Evolutionary conservation across 2,113 vertebrate species (phyloP).

Genomic region (Chiloscyllium plagiosum): DNA sequence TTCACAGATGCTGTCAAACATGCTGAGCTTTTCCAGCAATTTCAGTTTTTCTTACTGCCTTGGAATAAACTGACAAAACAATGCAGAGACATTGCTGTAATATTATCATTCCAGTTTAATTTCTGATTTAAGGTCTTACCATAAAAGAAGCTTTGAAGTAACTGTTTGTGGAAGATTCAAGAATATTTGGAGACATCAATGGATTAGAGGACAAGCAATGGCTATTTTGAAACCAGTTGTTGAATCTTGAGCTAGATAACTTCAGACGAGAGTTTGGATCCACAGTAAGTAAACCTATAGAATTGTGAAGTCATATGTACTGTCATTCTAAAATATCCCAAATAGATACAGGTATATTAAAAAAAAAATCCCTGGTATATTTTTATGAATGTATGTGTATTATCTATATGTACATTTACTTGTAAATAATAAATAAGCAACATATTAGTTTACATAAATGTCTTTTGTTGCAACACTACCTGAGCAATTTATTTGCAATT

Average conservation of each 20-base stretch:
- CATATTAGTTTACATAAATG: not conserved
- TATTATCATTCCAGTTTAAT: not conserved
- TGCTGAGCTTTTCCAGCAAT: no score
- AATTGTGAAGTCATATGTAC: not conserved
- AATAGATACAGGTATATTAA: not conserved
- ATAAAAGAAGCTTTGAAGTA: slow-evolving; percentile 21
- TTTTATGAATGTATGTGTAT: not conserved
- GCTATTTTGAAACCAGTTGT: slow-evolving; percentile 27
- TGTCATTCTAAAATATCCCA: not conserved
- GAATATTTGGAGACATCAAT: slow-evolving; percentile 1
- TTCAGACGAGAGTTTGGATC: slow-evolving; percentile 27
- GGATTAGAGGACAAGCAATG: not conserved
- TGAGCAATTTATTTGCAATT: not conserved
- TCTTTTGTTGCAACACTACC: not conserved
- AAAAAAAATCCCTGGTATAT: not conserved
- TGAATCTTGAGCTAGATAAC: not conserved
- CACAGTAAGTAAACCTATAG: slow-evolving; percentile 29
- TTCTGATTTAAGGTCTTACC: slow-evolving; percentile 14
- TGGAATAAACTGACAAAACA: not conserved
- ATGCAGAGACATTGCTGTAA: not conserved
- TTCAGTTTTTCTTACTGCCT: not conserved
- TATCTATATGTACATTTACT: not conserved
- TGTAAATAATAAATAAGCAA: not conserved
- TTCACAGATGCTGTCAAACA: no score
- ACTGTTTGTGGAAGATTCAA: not conserved